These are phyloP conservation scores for Typhlichthys eigenmanni DNA, from an alignment of 2,797 vertebrate genomes.

Conservation along the genomic window DNA sequence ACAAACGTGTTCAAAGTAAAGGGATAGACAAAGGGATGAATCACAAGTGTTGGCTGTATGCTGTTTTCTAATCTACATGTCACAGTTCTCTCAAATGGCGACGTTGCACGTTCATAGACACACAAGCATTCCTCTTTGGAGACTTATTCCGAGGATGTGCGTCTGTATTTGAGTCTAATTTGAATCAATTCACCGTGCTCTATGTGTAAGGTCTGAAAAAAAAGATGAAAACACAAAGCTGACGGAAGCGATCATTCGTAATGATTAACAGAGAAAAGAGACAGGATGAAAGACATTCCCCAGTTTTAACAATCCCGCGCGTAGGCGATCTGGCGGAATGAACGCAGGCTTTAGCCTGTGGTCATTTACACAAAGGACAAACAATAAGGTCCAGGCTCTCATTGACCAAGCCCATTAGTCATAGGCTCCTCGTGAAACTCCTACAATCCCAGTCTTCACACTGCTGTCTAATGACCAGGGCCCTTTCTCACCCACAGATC, in stretches of 20 bases:
- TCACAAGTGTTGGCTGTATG: not conserved
- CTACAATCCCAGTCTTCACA: conserved; percentile 74
- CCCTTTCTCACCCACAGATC: conserved; percentile 73
- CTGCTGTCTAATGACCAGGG: conserved; percentile 68
- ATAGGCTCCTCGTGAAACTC: conserved; percentile 69
- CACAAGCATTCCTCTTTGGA: conserved; percentile 23
- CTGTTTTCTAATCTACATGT: conserved; percentile 53
- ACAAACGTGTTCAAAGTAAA: conserved; percentile 65
- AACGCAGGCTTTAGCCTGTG: conserved; percentile 73
- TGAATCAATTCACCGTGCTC: not conserved
- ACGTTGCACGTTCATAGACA: conserved; percentile 6
- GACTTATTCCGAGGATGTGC: too few species aligned
- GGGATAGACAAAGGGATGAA: conserved; percentile 30
- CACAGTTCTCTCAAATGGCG: conserved; percentile 33
- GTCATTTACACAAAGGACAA: conserved; percentile 73
- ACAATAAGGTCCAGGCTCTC: conserved; percentile 78
- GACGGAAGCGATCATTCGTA: conserved; percentile 50
- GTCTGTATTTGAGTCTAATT: conserved; percentile 14
- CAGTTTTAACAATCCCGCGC: conserved; percentile 63
- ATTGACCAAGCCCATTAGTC: conserved; percentile 81
- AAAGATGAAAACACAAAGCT: conserved; percentile 10
- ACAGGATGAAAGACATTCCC: conserved; percentile 69
- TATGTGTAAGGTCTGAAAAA: conserved; percentile 25
- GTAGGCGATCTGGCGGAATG: conserved; percentile 69
- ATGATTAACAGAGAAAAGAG: conserved; percentile 66